A percentile compares a stretch with the other conserved stretches of the same genome.
These are phyloP conservation scores for Oxyteleia sp. DNA, from an alignment of 2,888 invertebrate species.

Conservation along the genomic window DNA sequence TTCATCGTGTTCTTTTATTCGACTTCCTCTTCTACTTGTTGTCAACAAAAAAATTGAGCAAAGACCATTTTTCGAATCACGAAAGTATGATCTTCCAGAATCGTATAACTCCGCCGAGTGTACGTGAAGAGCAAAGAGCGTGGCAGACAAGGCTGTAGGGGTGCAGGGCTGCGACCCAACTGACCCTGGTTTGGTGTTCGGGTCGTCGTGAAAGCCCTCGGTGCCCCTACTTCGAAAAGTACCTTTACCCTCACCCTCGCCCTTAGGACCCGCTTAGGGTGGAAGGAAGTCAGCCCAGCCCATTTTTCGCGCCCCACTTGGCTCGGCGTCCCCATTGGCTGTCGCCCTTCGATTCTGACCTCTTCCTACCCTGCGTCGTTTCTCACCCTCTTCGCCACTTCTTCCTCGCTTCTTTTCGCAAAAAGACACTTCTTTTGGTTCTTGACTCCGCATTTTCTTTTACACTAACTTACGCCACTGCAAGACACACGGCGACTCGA, in stretches of 20 bases:
- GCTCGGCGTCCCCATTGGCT: constrained; percentile 85
- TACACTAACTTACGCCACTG: constrained; percentile 51
- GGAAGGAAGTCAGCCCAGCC: constrained; percentile 85
- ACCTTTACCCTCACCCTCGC: constrained; percentile 84
- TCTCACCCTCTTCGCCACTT: constrained; percentile 74
- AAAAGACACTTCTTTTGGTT: constrained; percentile 65
- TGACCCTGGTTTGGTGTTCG: constrained; percentile 85
- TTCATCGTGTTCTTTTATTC: too few relatives aligned
- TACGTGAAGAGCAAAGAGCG: constrained; percentile 78
- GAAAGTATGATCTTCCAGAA: constrained; percentile 70
- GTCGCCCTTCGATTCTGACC: constrained; percentile 84
- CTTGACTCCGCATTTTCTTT: constrained; percentile 57
- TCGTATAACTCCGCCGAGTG: constrained; percentile 69
- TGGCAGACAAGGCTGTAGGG: constrained; percentile 81
- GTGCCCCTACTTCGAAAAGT: constrained; percentile 82
- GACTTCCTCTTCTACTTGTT: too few relatives aligned
- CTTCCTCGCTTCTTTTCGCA: constrained; percentile 58
- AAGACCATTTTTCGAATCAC: too few relatives aligned
- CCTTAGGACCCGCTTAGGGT: constrained; percentile 77
- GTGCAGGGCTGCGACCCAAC: constrained; percentile 86
- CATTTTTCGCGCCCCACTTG: constrained; percentile 87
- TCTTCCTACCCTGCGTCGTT: constrained; percentile 78
- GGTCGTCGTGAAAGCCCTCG: constrained; percentile 82
- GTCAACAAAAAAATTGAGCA: too few relatives aligned
- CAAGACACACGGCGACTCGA: constrained; percentile 26